Base-by-base conservation (phyloP, 2,888 invertebrate species). In the Tinea semifulvella region DNA sequence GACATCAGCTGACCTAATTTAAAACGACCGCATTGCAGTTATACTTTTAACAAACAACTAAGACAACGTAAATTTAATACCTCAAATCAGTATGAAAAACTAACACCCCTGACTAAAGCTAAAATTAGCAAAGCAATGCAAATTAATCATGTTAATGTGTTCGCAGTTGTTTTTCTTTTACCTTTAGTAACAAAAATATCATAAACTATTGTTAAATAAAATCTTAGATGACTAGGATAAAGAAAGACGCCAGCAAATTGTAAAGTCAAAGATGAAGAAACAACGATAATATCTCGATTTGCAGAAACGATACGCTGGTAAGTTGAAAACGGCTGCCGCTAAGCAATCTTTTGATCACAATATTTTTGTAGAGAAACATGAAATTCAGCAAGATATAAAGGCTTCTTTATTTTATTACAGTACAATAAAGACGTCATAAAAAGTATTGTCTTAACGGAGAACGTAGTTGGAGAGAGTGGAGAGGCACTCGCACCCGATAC, bases 131-230 rank as follows among this genome's bases (percentile, higher is more conserved):
- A n/a, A n/a, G n/a, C n/a, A n/a, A n/a, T n/a, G n/a, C n/a, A n/a
- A n/a, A n/a, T n/a, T n/a, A n/a, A n/a, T n/a, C n/a, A n/a, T n/a
- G n/a, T n/a, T n/a, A n/a, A n/a, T n/a, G n/a, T n/a, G n/a, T n/a
- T n/a, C n/a, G n/a, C n/a, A n/a, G n/a, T n/a, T n/a, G n/a, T n/a
- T n/a, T n/a, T n/a, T n/a, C n/a, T n/a, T n/a, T n/a, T n/a, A n/a
- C n/a, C n/a, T n/a, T n/a, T n/a, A n/a, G n/a, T n/a, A n/a, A n/a
- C n/a, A n/a, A n/a, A n/a, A n/a, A 26, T 26, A 26, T 3, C 7
- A 6, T 26, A 26, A 26, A 26, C n/a, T 27, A 27, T 27, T 27
- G n/a, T n/a, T n/a, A 27, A 31, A n/a, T 31, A 13, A 31, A 31
- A 31, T 31, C n/a, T n/a, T n/a, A n/a, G n/a, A n/a, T n/a, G n/a